Evolutionary conservation across 1,140 invertebrate genomes (phyloP).

Genomic region (Eubasilissa regina): DNA sequence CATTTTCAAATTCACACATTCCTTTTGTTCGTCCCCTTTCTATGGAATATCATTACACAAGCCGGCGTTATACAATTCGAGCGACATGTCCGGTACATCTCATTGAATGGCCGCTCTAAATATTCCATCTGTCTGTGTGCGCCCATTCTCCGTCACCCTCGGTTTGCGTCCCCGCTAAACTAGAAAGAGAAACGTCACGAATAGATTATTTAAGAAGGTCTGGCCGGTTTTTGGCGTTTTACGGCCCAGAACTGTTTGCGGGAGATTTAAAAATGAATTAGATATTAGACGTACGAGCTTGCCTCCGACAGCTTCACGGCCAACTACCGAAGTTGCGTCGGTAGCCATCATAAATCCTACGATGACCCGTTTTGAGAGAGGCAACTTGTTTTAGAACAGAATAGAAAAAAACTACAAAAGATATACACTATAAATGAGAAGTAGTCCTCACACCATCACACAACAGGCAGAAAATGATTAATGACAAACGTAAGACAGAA

Average conservation of each 20-base stretch:
- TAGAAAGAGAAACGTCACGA: constrained; percentile 1
- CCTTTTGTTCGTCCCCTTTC: constrained; percentile 32
- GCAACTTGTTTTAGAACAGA: no score
- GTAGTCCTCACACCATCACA: no score
- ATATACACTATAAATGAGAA: no score
- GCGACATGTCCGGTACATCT: constrained; percentile 35
- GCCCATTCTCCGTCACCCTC: constrained; percentile 26
- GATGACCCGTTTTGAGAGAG: no score
- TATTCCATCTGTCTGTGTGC: constrained; percentile 38
- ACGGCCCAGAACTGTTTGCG: constrained; percentile 8
- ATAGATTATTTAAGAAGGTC: constrained; percentile 38
- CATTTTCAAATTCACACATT: constrained; percentile 27
- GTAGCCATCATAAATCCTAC: no score
- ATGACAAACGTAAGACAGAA: no score
- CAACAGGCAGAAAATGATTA: no score
- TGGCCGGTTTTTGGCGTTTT: constrained; percentile 16
- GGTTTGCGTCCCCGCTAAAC: constrained; percentile 19
- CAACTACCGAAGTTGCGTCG: no score
- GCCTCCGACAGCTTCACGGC: no score
- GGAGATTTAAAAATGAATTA: constrained; percentile 34
- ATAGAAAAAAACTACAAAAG: no score
- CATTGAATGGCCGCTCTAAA: constrained; percentile 33
- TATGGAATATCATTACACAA: constrained; percentile 30
- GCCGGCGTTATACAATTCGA: constrained; percentile 25
- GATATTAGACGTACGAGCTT: background rate